Base-by-base conservation (phyloP, 2,888 invertebrate species). In the Dynastes tityus region DNA sequence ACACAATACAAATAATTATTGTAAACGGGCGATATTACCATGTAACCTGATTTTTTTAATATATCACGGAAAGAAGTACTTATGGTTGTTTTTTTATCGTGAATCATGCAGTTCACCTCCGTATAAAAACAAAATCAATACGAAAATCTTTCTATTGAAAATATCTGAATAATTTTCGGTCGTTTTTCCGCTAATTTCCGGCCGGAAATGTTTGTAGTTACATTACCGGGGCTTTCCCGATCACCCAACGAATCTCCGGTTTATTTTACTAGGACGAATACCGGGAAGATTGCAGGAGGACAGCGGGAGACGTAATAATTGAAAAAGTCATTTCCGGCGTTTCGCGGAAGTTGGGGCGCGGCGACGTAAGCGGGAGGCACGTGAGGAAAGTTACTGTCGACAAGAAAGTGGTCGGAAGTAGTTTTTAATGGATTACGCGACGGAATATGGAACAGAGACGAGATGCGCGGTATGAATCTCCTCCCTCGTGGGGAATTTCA, bases 271-370 rank as follows among this genome's bases (percentile, higher is more conserved):
- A 29, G 2, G 63, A 9, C 9, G 32, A 13, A 63, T 11, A 32
- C 63, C 6, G 22, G 16, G 51, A 29, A 22, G 68, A 68, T 51
- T 63, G 22, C 16, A 53, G 49, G 67, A 11, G 68, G 63, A 68
- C 51, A 29, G 51, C 49, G 51, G 51, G 51, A 51, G 51, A 68
- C 32, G 68, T 22, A 51, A 51, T 68, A 68, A 68, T 68, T 68
- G 68, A 68, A 68, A 68, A 68, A 68, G 68, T 68, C 27, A 68
- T 68, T 68, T 68, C 68, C 68, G 49, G 65, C 16, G 40, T 55
- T 55, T 22, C 6, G 55, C 22, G 22, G 63, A 29, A 58, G 8
- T 53, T 16, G 53, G 6, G 22, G 55, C 5, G 55, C 8, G n/a
- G 55, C 22, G 55, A 16, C 55, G 45, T 22, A 58, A 58, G 55